A percentile compares a stretch with the other conserved stretches of the same genome.
Conservation (phyloP, 2,888 invertebrate genomes). For the Synergus umbraculus region DNA sequence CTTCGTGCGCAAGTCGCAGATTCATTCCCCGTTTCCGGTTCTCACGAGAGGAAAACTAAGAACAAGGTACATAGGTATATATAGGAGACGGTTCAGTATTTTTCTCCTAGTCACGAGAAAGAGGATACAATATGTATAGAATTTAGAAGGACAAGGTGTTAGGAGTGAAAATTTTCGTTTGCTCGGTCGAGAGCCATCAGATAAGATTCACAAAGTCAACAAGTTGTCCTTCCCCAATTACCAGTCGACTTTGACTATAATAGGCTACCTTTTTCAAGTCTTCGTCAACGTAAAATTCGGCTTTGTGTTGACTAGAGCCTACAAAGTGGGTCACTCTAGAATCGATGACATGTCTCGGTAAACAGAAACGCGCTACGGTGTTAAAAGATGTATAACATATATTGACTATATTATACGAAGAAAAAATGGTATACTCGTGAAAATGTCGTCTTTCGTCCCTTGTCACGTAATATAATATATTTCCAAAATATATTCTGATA, state of each 20-base stretch:
- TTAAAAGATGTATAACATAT: background rate
- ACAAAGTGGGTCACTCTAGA: conserved; percentile 49
- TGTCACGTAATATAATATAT: no score
- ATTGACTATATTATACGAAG: background rate
- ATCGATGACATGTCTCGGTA: conserved; percentile 51
- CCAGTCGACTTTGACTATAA: conserved; percentile 55
- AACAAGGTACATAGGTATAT: conserved; percentile 19
- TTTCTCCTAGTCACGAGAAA: background rate
- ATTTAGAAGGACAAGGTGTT: conserved; percentile 32
- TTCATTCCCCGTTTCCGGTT: conserved; percentile 53
- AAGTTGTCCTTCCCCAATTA: conserved; percentile 60
- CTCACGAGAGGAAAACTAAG: conserved; percentile 52
- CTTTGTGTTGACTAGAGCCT: conserved; percentile 20
- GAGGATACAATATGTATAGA: background rate
- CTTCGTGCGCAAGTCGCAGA: no score
- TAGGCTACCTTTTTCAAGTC: conserved; percentile 51
- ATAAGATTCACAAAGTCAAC: conserved; percentile 62
- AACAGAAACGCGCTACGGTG: conserved; percentile 38
- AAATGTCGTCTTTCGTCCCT: no score
- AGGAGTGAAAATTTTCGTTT: conserved; percentile 49
- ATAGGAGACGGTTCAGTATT: conserved; percentile 31
- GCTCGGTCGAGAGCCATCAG: conserved; percentile 55
- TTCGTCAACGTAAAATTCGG: conserved; percentile 39
- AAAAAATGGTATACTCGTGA: background rate
- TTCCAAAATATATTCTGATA: no score